phyloP scores from a whole-genome alignment of 2,797 vertebrate genomes.

The Paedocypris micromegethes region DNA sequence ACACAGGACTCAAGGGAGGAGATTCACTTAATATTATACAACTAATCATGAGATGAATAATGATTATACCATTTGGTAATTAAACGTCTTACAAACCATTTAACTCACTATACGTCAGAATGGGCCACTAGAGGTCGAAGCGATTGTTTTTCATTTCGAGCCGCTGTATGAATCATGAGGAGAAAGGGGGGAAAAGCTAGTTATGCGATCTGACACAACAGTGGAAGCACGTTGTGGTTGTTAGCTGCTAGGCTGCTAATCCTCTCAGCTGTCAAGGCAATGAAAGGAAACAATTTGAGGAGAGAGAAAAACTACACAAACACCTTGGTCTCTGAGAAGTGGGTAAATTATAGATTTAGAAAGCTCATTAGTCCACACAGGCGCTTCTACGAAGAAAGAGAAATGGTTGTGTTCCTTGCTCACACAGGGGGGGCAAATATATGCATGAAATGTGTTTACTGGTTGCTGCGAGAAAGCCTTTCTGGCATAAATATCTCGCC shows the following conservation, averaged over 20 bases:
- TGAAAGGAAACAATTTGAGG: slow-evolving; percentile 59
- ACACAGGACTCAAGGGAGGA: slow-evolving; percentile 83
- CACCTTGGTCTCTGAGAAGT: slow-evolving; percentile 47
- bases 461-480: slow-evolving; percentile 21
- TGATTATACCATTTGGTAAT: slow-evolving; percentile 95
- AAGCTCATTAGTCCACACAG: slow-evolving; percentile 55
- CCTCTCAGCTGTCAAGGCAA: slow-evolving; percentile 61
- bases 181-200: slow-evolving; percentile 8
- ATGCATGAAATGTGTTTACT: slow-evolving; percentile 21
- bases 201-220: slow-evolving; percentile 58
- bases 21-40: slow-evolving; percentile 92
- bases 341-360: slow-evolving; percentile 51
- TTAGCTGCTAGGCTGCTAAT: slow-evolving; percentile 63
- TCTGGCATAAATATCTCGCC: slow-evolving; percentile 44
- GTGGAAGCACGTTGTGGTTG: slow-evolving; percentile 65
- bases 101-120: slow-evolving; percentile 81
- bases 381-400: slow-evolving; percentile 45
- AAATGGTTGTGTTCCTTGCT: slow-evolving; percentile 43
- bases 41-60: slow-evolving; percentile 97
- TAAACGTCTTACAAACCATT: slow-evolving; percentile 95
- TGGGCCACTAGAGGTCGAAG: slow-evolving; percentile 80
- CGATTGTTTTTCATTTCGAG: slow-evolving; percentile 67
- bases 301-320: slow-evolving; percentile 51
- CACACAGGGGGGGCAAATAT: slow-evolving; percentile 34
- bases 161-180: slow-evolving; percentile 42